phyloP scores from a whole-genome alignment of 2,113 vertebrate genomes.

The Mustelus asterias region DNA sequence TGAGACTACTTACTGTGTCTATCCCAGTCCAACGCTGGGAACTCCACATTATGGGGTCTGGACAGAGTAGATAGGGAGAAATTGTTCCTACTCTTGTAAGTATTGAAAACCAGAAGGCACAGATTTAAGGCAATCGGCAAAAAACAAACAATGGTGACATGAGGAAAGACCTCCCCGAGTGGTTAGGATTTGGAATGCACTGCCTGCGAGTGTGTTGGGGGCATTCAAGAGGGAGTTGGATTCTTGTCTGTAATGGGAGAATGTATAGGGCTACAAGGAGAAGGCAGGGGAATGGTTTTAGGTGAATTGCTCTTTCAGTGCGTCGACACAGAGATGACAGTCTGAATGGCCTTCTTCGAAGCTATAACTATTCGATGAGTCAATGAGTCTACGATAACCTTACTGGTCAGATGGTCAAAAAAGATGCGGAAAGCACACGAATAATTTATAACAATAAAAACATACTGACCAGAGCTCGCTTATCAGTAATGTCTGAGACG shows the following conservation, averaged over 20 bases:
- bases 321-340: not conserved
- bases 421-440: not conserved
- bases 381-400: not conserved
- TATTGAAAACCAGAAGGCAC: not conserved
- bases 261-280: not conserved
- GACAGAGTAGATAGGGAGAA: not conserved
- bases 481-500: not conserved
- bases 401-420: not conserved
- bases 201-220: not conserved
- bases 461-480: not conserved
- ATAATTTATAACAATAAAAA: not conserved
- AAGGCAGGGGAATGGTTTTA: too few relatives aligned
- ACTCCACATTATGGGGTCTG: too few relatives aligned
- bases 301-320: not conserved
- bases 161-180: not conserved
- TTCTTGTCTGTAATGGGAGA: not conserved
- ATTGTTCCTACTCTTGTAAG: not conserved
- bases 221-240: not conserved
- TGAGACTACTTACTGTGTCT: too few relatives aligned
- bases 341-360: not conserved
- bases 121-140: not conserved
- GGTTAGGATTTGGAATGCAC: not conserved
- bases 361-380: not conserved
- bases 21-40: too few relatives aligned
- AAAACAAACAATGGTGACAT: not conserved